phyloP scores from a whole-genome alignment of 2,888 invertebrate genomes.

The Lymantria monacha region DNA sequence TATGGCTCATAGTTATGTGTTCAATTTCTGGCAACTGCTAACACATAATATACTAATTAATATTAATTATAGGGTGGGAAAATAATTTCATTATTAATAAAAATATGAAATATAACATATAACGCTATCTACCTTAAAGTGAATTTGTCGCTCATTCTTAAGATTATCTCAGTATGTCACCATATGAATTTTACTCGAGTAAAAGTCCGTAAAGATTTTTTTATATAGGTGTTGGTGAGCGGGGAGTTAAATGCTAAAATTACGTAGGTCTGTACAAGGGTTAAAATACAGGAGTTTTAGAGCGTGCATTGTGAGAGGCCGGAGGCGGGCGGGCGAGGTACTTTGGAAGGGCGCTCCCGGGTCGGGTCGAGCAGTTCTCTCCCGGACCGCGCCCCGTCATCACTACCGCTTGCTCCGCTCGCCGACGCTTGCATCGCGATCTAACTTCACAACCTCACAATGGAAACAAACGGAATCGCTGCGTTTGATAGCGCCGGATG shows the following conservation, averaged over 20 bases:
- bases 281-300: constrained; percentile 37
- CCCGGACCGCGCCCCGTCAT: constrained; percentile 47
- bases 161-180: neutral
- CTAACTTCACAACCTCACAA: constrained; percentile 50
- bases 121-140: neutral
- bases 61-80: too few relatives aligned
- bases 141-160: neutral
- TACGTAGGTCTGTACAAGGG: constrained; percentile 29
- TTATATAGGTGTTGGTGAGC: constrained; percentile 22
- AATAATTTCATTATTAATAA: too few relatives aligned
- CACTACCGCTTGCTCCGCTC: constrained; percentile 14
- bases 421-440: constrained; percentile 25
- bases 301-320: constrained; percentile 21
- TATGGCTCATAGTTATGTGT: too few relatives aligned
- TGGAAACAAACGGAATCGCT: constrained; percentile 48
- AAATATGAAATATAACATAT: too few relatives aligned
- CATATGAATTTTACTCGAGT: neutral
- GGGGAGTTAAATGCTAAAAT: neutral
- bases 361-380: constrained; percentile 45
- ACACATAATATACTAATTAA: too few relatives aligned
- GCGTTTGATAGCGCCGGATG: constrained; percentile 42
- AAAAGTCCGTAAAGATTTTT: constrained; percentile 4
- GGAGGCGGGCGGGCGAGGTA: constrained; percentile 36
- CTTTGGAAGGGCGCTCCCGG: constrained; percentile 33
- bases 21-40: too few relatives aligned